Percentiles rank a stretch among this genome's conserved stretches.
Conservation (phyloP, 2,797 vertebrate species). For the Sternarchorhynchus goeldii region DNA sequence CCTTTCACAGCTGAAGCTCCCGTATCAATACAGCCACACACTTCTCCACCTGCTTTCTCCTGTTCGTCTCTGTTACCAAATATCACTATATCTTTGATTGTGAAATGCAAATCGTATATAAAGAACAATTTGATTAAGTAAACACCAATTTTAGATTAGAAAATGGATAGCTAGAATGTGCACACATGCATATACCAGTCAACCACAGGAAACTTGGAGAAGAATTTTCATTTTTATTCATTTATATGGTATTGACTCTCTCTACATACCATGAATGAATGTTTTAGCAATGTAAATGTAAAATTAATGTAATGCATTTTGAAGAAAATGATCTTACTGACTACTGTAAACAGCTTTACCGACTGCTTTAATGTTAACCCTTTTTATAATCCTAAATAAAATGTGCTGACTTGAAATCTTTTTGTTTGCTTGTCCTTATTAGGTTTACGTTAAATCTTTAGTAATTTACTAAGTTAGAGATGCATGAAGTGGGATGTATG, state of each 20-base stretch:
- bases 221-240: slow-evolving; percentile 53
- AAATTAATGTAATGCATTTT: slow-evolving; percentile 32
- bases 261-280: slow-evolving; percentile 60
- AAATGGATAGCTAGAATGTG: background rate
- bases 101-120: background rate
- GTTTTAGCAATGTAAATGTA: slow-evolving; percentile 53
- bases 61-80: slow-evolving; percentile 2
- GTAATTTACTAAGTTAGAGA: background rate
- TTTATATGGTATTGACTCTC: slow-evolving; percentile 54
- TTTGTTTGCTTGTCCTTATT: slow-evolving; percentile 25
- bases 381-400: slow-evolving; percentile 72
- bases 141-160: background rate
- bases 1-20: background rate
- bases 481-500: no score
- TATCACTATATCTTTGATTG: background rate
- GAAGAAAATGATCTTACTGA: slow-evolving; percentile 67
- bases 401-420: slow-evolving; percentile 64
- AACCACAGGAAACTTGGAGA: background rate
- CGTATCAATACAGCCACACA: background rate
- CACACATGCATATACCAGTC: background rate
- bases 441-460: background rate
- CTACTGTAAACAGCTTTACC: slow-evolving; percentile 75
- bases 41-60: background rate
- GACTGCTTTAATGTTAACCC: slow-evolving; percentile 63
- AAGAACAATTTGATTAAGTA: background rate